A percentile compares a stretch with the other conserved stretches of the same genome.
These are phyloP conservation scores for Larimichthys polyactis DNA, from an alignment of 2,113 vertebrate genomes.

Conservation along the genomic window DNA sequence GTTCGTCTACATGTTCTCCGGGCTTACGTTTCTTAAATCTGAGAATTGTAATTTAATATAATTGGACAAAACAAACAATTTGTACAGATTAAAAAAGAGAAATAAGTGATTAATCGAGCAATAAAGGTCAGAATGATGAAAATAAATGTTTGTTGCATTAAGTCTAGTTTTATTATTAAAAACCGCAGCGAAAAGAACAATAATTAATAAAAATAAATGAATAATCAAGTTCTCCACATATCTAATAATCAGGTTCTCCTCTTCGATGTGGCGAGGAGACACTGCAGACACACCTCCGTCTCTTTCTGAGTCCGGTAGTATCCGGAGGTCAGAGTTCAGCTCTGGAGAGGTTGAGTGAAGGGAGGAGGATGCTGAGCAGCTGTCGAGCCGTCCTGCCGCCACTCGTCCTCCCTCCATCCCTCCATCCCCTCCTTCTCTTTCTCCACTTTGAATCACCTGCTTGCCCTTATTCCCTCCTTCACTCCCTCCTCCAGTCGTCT, in stretches of 20 bases:
- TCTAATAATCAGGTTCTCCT: not conserved
- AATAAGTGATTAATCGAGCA: too few relatives aligned
- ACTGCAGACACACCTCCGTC: not conserved
- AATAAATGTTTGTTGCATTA: too few relatives aligned
- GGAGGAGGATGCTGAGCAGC: constrained; percentile 65
- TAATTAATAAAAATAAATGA: too few relatives aligned
- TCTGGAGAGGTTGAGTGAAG: constrained; percentile 40
- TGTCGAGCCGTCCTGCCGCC: constrained; percentile 32
- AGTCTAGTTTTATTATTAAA: too few relatives aligned
- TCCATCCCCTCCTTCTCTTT: constrained; percentile 39
- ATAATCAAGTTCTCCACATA: too few relatives aligned
- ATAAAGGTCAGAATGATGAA: too few relatives aligned
- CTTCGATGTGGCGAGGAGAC: not conserved
- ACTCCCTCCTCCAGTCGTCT: constrained; percentile 2
- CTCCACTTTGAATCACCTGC: constrained; percentile 50
- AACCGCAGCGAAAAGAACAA: too few relatives aligned
- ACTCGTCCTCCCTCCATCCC: constrained; percentile 23
- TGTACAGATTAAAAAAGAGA: too few relatives aligned
- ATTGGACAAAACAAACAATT: too few relatives aligned
- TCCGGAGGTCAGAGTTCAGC: constrained; percentile 68
- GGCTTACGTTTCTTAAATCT: too few relatives aligned
- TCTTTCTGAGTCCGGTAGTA: constrained; percentile 58
- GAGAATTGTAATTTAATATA: too few relatives aligned
- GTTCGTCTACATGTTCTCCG: too few relatives aligned
- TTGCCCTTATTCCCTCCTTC: constrained; percentile 16